A percentile compares a stretch with the other conserved stretches of the same genome.
Conservation (phyloP, 1,140 invertebrate genomes). For the Drosophila athabasca region DNA sequence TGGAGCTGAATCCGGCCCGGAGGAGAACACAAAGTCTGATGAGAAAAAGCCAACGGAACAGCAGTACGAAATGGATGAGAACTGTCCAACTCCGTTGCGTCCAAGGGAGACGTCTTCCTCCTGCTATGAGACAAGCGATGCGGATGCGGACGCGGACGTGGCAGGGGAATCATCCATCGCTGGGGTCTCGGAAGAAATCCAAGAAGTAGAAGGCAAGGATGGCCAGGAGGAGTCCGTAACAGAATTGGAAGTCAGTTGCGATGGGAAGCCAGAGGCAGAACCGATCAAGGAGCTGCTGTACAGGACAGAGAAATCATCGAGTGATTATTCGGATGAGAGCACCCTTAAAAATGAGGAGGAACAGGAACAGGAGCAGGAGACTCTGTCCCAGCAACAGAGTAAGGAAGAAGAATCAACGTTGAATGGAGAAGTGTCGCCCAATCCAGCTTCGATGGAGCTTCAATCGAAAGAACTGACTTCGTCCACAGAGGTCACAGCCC, state of each 20-base stretch:
- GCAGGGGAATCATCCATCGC: neutral
- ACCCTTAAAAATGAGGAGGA: too few species aligned
- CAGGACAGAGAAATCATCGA: too few species aligned
- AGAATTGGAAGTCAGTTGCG: neutral
- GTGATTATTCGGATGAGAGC: too few species aligned
- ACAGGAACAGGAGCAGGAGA: too few species aligned
- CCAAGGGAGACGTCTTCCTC: neutral
- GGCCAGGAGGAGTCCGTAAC: neutral
- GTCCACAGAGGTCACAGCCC: conserved; percentile 27
- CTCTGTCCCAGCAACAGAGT: too few species aligned
- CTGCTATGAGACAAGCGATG: conserved; percentile 17
- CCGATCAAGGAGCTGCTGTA: too few species aligned
- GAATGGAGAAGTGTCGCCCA: neutral
- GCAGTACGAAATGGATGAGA: neutral
- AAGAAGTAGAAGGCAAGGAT: neutral
- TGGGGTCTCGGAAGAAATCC: neutral
- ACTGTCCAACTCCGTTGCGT: neutral
- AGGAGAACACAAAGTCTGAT: conserved; percentile 19
- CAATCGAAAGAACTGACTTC: conserved; percentile 56
- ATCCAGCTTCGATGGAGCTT: neutral
- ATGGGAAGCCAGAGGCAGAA: neutral
- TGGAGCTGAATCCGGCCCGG: neutral
- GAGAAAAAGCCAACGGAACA: neutral
- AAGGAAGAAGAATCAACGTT: too few species aligned
- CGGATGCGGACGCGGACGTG: neutral